Evolutionary conservation across 1,140 invertebrate species (phyloP).

Genomic region (Ephestia elutella): DNA sequence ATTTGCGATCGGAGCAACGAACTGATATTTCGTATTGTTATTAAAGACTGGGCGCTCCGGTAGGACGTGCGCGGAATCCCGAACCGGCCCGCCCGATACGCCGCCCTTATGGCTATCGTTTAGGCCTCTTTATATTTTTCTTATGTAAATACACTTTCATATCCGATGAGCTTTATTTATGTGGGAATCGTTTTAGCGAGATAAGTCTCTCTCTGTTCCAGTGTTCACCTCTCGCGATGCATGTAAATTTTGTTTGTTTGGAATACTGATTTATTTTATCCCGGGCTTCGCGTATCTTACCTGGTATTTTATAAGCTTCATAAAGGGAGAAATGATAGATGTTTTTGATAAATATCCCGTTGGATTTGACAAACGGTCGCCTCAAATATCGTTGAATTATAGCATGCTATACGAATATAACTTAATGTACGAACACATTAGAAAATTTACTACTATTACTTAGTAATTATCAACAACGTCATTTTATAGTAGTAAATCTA

Average conservation of each 20-base stretch:
- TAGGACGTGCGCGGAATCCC: constrained; percentile 59
- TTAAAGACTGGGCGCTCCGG: constrained; percentile 58
- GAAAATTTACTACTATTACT: background rate
- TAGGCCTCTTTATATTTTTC: constrained; percentile 74
- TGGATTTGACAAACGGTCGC: background rate
- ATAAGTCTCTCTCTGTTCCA: constrained; percentile 62
- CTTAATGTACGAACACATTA: background rate
- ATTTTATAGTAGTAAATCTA: too few relatives aligned
- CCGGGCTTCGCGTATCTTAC: constrained; percentile 15
- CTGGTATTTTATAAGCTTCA: constrained; percentile 16
- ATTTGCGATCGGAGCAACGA: constrained; percentile 74
- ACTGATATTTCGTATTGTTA: constrained; percentile 75
- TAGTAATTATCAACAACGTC: too few relatives aligned
- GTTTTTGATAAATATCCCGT: constrained; percentile 9
- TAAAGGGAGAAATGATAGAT: constrained; percentile 10
- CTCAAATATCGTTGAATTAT: background rate
- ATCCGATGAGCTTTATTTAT: constrained; percentile 75
- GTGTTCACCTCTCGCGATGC: constrained; percentile 56
- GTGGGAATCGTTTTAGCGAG: constrained; percentile 73
- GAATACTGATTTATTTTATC: constrained; percentile 48
- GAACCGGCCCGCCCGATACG: constrained; percentile 47
- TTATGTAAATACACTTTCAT: constrained; percentile 73
- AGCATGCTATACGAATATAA: background rate
- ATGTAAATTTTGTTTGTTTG: constrained; percentile 57
- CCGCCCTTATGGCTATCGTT: constrained; percentile 66